A percentile compares a stretch with the other conserved stretches of the same genome.
These are phyloP conservation scores for Drosophila ustulata DNA, from an alignment of 2,888 invertebrate species.

Conservation along the genomic window DNA sequence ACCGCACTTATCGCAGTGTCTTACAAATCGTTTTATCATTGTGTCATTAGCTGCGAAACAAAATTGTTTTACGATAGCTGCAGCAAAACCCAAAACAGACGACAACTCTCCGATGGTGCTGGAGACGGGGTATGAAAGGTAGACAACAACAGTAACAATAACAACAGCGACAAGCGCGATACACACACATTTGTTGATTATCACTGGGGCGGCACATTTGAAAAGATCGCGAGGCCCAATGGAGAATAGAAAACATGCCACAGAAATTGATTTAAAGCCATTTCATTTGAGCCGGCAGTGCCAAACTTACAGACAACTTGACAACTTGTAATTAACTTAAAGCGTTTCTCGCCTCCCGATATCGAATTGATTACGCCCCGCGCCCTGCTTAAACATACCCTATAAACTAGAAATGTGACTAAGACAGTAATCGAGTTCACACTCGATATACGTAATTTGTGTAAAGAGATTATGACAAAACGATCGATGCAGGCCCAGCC, in stretches of 20 bases:
- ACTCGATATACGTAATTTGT: not conserved
- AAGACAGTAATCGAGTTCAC: not conserved
- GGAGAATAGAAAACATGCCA: slow-evolving; percentile 54
- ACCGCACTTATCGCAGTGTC: slow-evolving; percentile 78
- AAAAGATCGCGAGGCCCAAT: slow-evolving; percentile 31
- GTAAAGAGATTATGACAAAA: slow-evolving; percentile 10
- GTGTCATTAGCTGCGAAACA: slow-evolving; percentile 75
- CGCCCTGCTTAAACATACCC: not conserved
- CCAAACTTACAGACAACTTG: slow-evolving; percentile 63
- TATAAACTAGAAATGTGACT: not conserved
- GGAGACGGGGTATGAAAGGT: slow-evolving; percentile 14
- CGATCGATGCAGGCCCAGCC: slow-evolving; percentile 18
- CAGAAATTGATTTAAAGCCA: slow-evolving; percentile 70
- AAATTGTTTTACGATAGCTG: slow-evolving; percentile 73
- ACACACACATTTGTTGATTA: slow-evolving; percentile 65
- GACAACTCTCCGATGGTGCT: slow-evolving; percentile 1
- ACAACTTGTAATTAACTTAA: slow-evolving; percentile 82
- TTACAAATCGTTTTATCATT: slow-evolving; percentile 81
- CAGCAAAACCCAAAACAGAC: slow-evolving; percentile 27
- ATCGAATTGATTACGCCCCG: slow-evolving; percentile 11
- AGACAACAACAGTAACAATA: slow-evolving; percentile 27
- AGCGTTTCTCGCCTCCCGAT: slow-evolving; percentile 61
- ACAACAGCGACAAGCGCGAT: slow-evolving; percentile 24
- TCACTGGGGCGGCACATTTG: slow-evolving; percentile 68
- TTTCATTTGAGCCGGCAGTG: slow-evolving; percentile 63